These are phyloP conservation scores for Cremastinae sp. DNA, from an alignment of 2,888 invertebrate genomes.

Conservation along the genomic window DNA sequence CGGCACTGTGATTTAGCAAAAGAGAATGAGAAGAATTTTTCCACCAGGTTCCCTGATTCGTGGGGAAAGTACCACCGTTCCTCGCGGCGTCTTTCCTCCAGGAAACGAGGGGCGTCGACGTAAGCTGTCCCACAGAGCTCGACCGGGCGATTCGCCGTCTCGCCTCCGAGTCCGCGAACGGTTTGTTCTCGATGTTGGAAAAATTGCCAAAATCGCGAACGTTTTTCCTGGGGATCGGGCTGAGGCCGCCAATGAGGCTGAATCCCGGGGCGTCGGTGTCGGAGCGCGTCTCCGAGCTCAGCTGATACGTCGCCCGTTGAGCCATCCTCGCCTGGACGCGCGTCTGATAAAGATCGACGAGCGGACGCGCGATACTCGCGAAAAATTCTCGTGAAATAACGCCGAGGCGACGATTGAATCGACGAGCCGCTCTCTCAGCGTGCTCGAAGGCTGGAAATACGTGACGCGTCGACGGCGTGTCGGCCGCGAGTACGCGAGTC, in stretches of 20 bases:
- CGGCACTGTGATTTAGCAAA: slow-evolving; percentile 52
- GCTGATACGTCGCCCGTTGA: slow-evolving; percentile 68
- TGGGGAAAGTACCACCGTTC: slow-evolving; percentile 63
- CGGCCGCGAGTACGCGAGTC: slow-evolving; percentile 69
- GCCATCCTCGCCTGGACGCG: slow-evolving; percentile 65
- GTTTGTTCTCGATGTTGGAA: slow-evolving; percentile 47
- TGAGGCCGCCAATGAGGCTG: slow-evolving; percentile 64
- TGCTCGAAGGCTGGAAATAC: slow-evolving; percentile 66
- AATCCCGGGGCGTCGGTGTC: slow-evolving; percentile 60
- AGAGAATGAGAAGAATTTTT: slow-evolving; percentile 55
- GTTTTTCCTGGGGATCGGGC: slow-evolving; percentile 66
- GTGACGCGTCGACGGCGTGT: slow-evolving; percentile 73
- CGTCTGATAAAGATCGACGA: slow-evolving; percentile 53
- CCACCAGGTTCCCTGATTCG: slow-evolving; percentile 26
- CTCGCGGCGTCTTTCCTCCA: slow-evolving; percentile 62
- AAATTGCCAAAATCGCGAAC: slow-evolving; percentile 1
- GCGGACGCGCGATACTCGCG: not conserved
- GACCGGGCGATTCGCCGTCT: slow-evolving; percentile 37
- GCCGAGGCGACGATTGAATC: slow-evolving; percentile 52
- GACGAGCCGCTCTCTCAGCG: slow-evolving; percentile 59
- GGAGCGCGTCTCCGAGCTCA: slow-evolving; percentile 68
- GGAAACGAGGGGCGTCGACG: slow-evolving; percentile 69
- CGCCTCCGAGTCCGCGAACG: slow-evolving; percentile 35
- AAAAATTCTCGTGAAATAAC: slow-evolving; percentile 25
- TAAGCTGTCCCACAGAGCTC: slow-evolving; percentile 57